Percentiles rank a stretch among this genome's conserved stretches.
These are phyloP conservation scores for Patella pellucida DNA, from an alignment of 2,888 invertebrate species.

Conservation along the genomic window DNA sequence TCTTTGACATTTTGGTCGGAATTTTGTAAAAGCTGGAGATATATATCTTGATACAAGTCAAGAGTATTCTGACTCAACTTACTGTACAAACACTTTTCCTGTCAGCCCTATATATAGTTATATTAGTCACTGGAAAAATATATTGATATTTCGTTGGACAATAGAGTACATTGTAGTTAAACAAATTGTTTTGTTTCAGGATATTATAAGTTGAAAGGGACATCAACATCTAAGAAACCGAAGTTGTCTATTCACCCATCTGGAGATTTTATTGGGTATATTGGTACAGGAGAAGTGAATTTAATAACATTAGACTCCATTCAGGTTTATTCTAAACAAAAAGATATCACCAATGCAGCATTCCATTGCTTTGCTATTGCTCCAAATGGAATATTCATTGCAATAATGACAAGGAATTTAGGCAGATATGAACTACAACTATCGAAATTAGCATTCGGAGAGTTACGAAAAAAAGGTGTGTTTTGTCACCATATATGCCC, in stretches of 20 bases:
- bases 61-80: too few species aligned
- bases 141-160: too few species aligned
- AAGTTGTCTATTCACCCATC: constrained; percentile 54
- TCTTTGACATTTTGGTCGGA: too few species aligned
- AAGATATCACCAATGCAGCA: constrained; percentile 42
- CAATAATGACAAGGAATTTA: constrained; percentile 43
- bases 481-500: constrained; percentile 39
- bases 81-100: too few species aligned
- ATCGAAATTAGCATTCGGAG: constrained; percentile 12
- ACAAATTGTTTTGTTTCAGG: constrained; percentile 35
- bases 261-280: constrained; percentile 48
- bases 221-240: constrained; percentile 46
- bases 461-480: constrained; percentile 13
- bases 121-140: too few species aligned
- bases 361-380: constrained; percentile 53
- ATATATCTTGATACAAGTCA: too few species aligned
- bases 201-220: constrained; percentile 40
- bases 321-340: constrained; percentile 37
- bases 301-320: constrained; percentile 37
- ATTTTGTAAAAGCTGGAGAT: too few species aligned
- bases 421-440: constrained; percentile 30
- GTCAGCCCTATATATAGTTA: too few species aligned
- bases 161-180: too few species aligned
- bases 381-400: constrained; percentile 53
- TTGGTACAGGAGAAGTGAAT: constrained; percentile 42